Base-by-base conservation (phyloP, 2,888 invertebrate species). In the Marronus borbonicus region DNA sequence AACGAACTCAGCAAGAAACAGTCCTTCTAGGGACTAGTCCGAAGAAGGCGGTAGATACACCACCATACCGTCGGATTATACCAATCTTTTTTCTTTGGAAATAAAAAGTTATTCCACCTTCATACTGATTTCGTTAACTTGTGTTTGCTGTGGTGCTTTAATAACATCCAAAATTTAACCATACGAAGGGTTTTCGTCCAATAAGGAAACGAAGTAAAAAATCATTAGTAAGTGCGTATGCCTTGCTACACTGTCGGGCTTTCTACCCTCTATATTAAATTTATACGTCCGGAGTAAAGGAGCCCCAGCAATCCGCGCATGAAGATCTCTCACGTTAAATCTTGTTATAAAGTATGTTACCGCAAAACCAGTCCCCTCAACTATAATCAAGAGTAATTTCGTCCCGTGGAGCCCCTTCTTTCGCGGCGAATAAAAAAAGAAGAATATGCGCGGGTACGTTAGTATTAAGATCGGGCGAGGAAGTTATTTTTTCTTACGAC, bases 351-450 rank as follows among this genome's bases (percentile, higher is more conserved):
- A 49, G 39, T 66, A 66, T 66, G 44, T 66, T 66, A 66, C 17
- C 65, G 14, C 39, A 44, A 39, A 44, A 20, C 39, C 65, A 39
- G 65, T 44, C 44, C 65, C 44, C 65, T 20, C 1, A 66, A 44
- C 65, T 58, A 66, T 66, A 66, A 66, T 66, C 65, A 66, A 20
- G 39, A 39, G 65, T 66, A 39, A 66, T 66, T 66, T 12, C 65
- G 17, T 66, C 36, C 17, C 17, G 20, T 8, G 55, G 55, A 20
- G 17, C 65, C 65, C 39, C 44, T 36, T 17, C 65, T n/a, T 39
- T 36, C n/a, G 17, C 17, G 8, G 44, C 17, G 20, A 36, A 65
- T n/a, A n/a, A 39, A 39, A 66, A 17, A 39, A 66, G 44, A 10
- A 20, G 20, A 17, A 36, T 31, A 31, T 36, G 65, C 31, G 36